A percentile compares a stretch with the other conserved stretches of the same genome.
These are phyloP conservation scores for Sciaenops ocellatus DNA, from an alignment of 2,797 vertebrate species.

Conservation along the genomic window DNA sequence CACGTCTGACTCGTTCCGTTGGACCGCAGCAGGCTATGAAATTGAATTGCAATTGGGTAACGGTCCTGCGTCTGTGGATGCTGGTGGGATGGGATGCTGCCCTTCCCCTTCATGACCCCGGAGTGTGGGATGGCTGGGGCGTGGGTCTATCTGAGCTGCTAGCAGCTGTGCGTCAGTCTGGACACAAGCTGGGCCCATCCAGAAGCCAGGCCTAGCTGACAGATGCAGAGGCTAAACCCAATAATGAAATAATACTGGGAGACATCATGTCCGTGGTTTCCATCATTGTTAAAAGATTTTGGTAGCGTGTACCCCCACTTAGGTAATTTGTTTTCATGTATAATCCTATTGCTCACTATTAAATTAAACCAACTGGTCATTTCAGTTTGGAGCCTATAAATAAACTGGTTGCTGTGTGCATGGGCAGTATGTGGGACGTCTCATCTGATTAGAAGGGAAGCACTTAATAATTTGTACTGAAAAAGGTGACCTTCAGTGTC, in stretches of 20 bases:
- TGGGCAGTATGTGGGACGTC: slow-evolving; percentile 79
- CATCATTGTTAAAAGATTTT: slow-evolving; percentile 89
- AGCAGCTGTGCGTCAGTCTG: slow-evolving; percentile 81
- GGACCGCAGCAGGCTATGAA: slow-evolving; percentile 40
- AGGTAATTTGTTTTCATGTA: slow-evolving; percentile 89
- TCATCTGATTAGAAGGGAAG: slow-evolving; percentile 87
- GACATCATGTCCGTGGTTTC: slow-evolving; percentile 88
- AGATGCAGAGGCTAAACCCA: slow-evolving; percentile 83
- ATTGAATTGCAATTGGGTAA: slow-evolving; percentile 63
- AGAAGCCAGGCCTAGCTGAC: slow-evolving; percentile 79
- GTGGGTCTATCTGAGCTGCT: slow-evolving; percentile 56
- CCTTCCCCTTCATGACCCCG: slow-evolving; percentile 71
- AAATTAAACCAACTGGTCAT: slow-evolving; percentile 90
- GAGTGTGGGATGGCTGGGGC: slow-evolving; percentile 40
- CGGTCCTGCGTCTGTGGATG: slow-evolving; percentile 41
- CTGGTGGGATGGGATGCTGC: slow-evolving; percentile 47
- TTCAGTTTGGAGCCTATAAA: slow-evolving; percentile 87
- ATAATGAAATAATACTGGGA: slow-evolving; percentile 87
- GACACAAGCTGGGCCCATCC: slow-evolving; percentile 79
- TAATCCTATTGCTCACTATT: slow-evolving; percentile 90
- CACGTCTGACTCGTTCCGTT: slow-evolving; percentile 32
- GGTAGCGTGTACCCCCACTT: slow-evolving; percentile 86
- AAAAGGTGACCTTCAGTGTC: slow-evolving; percentile 86
- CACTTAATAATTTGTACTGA: slow-evolving; percentile 87
- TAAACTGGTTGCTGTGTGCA: slow-evolving; percentile 86